Percentiles rank a stretch among this genome's conserved stretches.
Conservation (phyloP, 2,888 invertebrate species). For the Lasioglossum leucozonium region DNA sequence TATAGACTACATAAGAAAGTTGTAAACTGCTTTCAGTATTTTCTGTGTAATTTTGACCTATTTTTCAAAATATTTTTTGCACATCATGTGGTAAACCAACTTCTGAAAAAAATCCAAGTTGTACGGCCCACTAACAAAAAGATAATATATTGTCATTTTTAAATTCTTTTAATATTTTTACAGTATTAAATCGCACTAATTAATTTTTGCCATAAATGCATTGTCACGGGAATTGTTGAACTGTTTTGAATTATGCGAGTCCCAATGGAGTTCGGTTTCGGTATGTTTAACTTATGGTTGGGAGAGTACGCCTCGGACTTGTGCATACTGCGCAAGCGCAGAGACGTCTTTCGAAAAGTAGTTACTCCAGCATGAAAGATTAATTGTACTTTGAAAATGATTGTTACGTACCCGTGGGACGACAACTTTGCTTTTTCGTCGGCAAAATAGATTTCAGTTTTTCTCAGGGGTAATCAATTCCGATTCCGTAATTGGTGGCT, state of each 20-base stretch:
- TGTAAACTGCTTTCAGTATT: no score
- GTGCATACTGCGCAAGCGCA: conserved; percentile 7
- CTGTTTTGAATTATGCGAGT: background rate
- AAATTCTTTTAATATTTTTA: background rate
- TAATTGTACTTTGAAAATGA: conserved; percentile 38
- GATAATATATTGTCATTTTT: background rate
- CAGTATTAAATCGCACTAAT: background rate
- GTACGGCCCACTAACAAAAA: no score
- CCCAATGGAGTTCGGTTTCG: background rate
- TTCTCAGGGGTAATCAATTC: background rate
- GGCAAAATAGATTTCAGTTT: background rate
- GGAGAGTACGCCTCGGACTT: background rate
- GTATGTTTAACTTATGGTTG: background rate
- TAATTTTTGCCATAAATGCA: background rate
- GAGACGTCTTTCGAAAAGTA: background rate
- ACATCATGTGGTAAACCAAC: no score
- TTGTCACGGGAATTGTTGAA: background rate
- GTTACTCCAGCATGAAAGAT: conserved; percentile 20
- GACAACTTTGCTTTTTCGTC: background rate
- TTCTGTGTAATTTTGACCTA: no score
- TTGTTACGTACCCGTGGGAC: background rate
- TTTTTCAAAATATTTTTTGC: no score
- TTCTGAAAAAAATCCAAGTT: no score
- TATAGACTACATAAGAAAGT: no score
- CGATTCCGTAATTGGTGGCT: background rate